Base-by-base conservation (phyloP, 2,113 vertebrate species). In the Toxotes jaculatrix region DNA sequence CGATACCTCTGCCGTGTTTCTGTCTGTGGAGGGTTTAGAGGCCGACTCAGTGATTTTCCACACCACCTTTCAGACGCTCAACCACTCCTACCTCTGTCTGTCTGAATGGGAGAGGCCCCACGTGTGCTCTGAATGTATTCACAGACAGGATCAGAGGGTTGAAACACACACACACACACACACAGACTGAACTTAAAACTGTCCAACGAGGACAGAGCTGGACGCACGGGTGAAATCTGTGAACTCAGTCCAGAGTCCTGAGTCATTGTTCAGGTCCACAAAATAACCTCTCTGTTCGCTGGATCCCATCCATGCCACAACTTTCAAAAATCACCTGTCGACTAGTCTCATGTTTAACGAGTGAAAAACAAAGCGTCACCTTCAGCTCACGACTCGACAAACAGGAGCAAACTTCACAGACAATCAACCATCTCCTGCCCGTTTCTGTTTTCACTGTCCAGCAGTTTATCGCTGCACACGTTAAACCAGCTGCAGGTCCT, bases 31-130 rank as follows among this genome's bases (percentile, higher is more conserved):
- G 67, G 55, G 42, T 19, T 57, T 10, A 62, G 73, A 90, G 78
- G 62, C 42, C 59, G 1, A 76, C 87, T 83, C 74, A 59, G 89
- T 73, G 62, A 85, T 83, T 87, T 82, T 87, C 85, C 86, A 83
- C 86, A 75, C 84, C 74, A 80, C 84, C 87, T 47, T 86, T 74
- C 67, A 78, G 77, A 88, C 67, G 71, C 77, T 88, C 69, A 72
- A 86, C 79, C 85, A 53, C 85, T 86, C 78, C 90, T 92, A 92
- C 92, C 92, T 87, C 84, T 43, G 80, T 80, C 80, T 75, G 82
- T 85, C 40, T 83, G 76, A 63, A 74, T 17, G 76, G 61, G 79
- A 59, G 65, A 47, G 74, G 84, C 67, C 71, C n/a, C n/a, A 7
- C 13, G 0, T 23, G 60, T 4, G 36, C 61, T 73, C 63, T 73